Percentiles rank a stretch among this genome's conserved stretches.
Conservation (phyloP, 2,113 vertebrate genomes). For the Empidonax alnorum region DNA sequence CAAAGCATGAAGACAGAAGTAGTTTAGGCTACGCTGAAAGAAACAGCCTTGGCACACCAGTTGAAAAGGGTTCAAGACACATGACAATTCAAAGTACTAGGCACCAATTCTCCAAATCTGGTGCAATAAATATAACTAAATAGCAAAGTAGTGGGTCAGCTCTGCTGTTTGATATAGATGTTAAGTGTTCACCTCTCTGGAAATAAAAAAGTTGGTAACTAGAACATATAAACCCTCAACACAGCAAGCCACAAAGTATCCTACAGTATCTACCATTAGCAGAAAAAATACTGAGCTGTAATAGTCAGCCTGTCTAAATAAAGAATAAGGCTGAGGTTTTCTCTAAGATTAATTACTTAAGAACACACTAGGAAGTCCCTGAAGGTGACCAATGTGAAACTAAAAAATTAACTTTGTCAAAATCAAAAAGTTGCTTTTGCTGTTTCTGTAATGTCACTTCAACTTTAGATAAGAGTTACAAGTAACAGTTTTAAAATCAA, state of each 20-base stretch:
- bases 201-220: neutral
- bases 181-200: neutral
- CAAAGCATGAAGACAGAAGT: neutral
- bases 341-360: neutral
- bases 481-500: neutral
- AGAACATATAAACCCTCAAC: neutral
- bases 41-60: neutral
- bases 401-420: neutral
- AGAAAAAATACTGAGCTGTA: neutral
- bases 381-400: neutral
- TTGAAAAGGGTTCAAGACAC: neutral
- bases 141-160: neutral
- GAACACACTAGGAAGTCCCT: neutral
- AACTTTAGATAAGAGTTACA: neutral
- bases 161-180: rapidly evolving
- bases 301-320: neutral
- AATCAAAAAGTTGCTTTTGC: neutral
- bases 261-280: neutral
- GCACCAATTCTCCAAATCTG: neutral
- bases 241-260: neutral
- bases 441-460: neutral
- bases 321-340: neutral
- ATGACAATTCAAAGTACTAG: neutral
- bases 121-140: neutral
- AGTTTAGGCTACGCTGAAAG: neutral